These are phyloP conservation scores for Pseudoatta argentina DNA, from an alignment of 1,140 invertebrate species.

Conservation along the genomic window DNA sequence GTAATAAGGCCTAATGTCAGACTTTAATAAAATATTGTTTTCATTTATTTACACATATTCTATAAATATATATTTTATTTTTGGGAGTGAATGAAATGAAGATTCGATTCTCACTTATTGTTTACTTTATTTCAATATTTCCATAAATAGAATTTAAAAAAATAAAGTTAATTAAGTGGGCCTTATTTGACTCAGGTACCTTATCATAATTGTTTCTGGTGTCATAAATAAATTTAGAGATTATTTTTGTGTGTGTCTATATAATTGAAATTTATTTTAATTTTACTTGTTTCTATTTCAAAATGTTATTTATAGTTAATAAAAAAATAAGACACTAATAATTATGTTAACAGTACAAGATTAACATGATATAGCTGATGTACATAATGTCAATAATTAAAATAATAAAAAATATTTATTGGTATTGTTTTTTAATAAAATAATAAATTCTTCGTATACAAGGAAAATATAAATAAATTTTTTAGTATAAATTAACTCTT, in stretches of 20 bases:
- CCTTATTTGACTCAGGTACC: too few species aligned
- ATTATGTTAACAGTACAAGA: not conserved
- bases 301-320: constrained; percentile 1
- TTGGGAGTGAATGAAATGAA: too few species aligned
- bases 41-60: too few species aligned
- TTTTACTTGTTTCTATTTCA: not conserved
- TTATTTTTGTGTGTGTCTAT: not conserved
- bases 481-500: too few species aligned
- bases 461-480: too few species aligned
- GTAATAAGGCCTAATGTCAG: too few species aligned
- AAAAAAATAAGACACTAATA: not conserved
- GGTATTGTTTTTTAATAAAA: not conserved
- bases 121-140: too few species aligned
- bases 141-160: too few species aligned
- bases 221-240: not conserved
- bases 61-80: too few species aligned
- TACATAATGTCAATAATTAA: not conserved
- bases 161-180: too few species aligned
- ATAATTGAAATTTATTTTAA: not conserved
- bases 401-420: not conserved
- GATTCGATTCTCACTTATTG: too few species aligned
- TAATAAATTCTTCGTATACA: not conserved
- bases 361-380: not conserved
- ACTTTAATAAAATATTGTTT: too few species aligned
- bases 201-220: not conserved